Percentiles rank a stretch among this genome's conserved stretches.
Evolutionary conservation across 2,113 vertebrate species (phyloP).

Genomic region (Syngnathus scovelli): DNA sequence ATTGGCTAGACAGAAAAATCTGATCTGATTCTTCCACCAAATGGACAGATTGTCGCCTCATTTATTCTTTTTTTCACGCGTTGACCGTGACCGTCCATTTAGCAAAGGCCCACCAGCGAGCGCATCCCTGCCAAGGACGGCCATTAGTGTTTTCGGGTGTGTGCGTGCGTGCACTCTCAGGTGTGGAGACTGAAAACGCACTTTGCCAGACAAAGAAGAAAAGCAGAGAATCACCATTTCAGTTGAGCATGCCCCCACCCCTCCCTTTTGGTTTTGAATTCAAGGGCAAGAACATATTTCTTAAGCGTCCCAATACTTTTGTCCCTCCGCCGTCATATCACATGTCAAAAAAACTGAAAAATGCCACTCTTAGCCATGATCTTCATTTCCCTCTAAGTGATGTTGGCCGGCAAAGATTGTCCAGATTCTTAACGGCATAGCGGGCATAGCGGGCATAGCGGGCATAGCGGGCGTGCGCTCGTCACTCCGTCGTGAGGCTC

Average conservation of each 20-base stretch:
- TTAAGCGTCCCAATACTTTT: neutral
- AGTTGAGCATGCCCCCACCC: neutral
- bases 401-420: conserved; percentile 71
- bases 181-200: neutral
- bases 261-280: neutral
- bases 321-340: neutral
- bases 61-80: conserved; percentile 40
- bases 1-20: no score
- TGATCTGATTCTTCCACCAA: neutral
- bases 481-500: conserved; percentile 75
- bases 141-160: conserved; percentile 1
- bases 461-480: conserved; percentile 65
- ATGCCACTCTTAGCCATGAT: neutral
- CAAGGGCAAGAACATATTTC: no score
- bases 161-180: neutral
- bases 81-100: conserved; percentile 56
- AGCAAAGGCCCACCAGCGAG: conserved; percentile 40
- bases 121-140: conserved; percentile 39
- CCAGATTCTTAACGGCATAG: conserved; percentile 89
- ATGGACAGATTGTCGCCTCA: conserved; percentile 11
- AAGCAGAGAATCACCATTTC: neutral
- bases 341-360: neutral
- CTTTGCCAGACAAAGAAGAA: neutral
- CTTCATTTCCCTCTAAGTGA: conserved; percentile 1
- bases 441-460: conserved; percentile 65